Conservation (phyloP, 1,140 invertebrate genomes). For the Linepithema humile region DNA sequence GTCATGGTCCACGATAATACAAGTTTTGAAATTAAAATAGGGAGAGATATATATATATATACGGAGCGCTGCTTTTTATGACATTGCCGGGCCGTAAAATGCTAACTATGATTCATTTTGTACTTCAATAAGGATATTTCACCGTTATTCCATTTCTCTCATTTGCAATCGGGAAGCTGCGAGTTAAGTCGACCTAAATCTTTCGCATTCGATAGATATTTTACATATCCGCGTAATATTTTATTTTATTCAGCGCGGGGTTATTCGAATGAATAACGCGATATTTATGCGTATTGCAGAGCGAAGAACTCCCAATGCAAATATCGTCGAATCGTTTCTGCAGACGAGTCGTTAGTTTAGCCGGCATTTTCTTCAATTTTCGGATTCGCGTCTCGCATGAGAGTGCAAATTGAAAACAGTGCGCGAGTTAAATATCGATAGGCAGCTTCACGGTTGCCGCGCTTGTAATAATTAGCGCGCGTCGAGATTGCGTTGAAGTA, state of each 20-base stretch:
- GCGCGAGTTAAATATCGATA: not conserved
- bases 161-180: conserved; percentile 40
- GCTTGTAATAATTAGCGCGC: conserved; percentile 19
- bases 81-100: conserved; percentile 3
- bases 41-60: not conserved
- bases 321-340: conserved; percentile 14
- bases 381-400: not conserved
- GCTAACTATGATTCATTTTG: conserved; percentile 24
- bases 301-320: conserved; percentile 33
- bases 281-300: conserved; percentile 49
- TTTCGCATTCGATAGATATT: conserved; percentile 34
- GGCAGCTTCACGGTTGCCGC: not conserved
- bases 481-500: conserved; percentile 1
- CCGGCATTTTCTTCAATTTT: not conserved
- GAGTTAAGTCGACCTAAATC: conserved; percentile 47
- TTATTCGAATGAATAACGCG: conserved; percentile 38
- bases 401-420: conserved; percentile 5
- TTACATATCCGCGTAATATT: conserved; percentile 54
- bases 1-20: conserved; percentile 3
- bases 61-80: not conserved
- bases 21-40: conserved; percentile 29
- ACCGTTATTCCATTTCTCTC: conserved; percentile 42
- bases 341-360: not conserved
- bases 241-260: conserved; percentile 37
- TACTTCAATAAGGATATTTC: conserved; percentile 18